phyloP scores from a whole-genome alignment of 2,113 vertebrate genomes.

The Podarcis raffonei region DNA sequence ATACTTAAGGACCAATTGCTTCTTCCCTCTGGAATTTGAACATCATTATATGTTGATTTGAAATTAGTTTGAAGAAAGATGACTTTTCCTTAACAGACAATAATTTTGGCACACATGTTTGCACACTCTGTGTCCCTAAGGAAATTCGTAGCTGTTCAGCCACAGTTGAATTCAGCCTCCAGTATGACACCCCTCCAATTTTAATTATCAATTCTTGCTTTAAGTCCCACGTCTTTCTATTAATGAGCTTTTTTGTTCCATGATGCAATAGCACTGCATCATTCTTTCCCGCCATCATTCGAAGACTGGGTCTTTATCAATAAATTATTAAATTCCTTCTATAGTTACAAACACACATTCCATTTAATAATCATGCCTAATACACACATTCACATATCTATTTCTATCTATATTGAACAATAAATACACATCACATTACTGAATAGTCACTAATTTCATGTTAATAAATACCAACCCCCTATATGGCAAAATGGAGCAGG shows the following conservation, averaged over 20 bases:
- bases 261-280: neutral
- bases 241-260: neutral
- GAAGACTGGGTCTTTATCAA: too few relatives aligned
- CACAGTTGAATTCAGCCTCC: neutral
- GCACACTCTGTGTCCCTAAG: neutral
- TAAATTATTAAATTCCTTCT: too few relatives aligned
- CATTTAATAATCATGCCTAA: too few relatives aligned
- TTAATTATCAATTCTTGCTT: neutral
- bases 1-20: conserved; percentile 14
- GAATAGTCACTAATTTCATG: too few relatives aligned
- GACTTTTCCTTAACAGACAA: neutral
- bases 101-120: neutral
- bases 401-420: too few relatives aligned
- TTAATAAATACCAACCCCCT: neutral
- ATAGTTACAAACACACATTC: too few relatives aligned
- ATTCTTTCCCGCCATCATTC: too few relatives aligned
- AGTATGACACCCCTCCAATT: neutral
- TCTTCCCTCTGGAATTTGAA: conserved; percentile 4
- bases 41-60: conserved; percentile 12
- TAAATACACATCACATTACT: too few relatives aligned
- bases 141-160: neutral
- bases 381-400: too few relatives aligned
- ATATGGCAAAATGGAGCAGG: neutral
- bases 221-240: neutral
- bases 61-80: neutral